phyloP scores from a whole-genome alignment of 2,797 vertebrate genomes.

The Neosilurus mollespiculum region DNA sequence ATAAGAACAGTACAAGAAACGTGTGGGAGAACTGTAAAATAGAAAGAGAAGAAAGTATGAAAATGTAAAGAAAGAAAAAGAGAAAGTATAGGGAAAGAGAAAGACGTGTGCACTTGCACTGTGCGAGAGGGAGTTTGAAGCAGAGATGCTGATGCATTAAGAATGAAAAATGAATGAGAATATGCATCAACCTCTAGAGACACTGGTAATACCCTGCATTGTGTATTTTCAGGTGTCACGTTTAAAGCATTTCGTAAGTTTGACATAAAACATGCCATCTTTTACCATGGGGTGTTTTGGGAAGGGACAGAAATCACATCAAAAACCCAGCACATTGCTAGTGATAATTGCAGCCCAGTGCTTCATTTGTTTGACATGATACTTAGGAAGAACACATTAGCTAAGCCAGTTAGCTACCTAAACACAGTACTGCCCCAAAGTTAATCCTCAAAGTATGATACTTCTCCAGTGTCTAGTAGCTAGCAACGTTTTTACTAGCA shows the following conservation, averaged over 20 bases:
- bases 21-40: not conserved
- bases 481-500: not conserved
- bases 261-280: not conserved
- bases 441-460: not conserved
- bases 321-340: not conserved
- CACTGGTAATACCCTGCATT: not conserved
- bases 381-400: not conserved
- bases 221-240: not conserved
- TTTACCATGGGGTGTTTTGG: not conserved
- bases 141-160: not conserved
- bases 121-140: not conserved
- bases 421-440: not conserved
- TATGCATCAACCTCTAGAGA: not conserved
- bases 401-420: not conserved
- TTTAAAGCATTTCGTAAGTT: not conserved
- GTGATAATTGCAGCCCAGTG: not conserved
- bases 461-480: not conserved
- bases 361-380: not conserved
- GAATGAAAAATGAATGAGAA: not conserved
- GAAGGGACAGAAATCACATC: not conserved
- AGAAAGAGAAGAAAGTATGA: not conserved
- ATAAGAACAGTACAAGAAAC: not conserved
- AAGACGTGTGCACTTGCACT: not conserved
- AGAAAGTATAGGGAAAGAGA: not conserved
- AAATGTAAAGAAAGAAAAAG: not conserved